phyloP scores from a whole-genome alignment of 2,113 vertebrate species.

The Phainopepla nitens region DNA sequence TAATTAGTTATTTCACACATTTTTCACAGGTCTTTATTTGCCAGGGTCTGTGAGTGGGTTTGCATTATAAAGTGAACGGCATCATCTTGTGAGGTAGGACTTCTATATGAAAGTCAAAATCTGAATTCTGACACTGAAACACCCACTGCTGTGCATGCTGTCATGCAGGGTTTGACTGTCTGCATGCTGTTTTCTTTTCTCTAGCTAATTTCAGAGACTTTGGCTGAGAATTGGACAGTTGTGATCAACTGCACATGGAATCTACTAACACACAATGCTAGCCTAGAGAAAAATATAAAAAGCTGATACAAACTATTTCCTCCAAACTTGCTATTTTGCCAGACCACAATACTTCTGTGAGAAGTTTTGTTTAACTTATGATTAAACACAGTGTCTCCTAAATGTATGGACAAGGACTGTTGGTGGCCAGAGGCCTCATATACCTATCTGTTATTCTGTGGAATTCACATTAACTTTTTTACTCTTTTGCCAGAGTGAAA shows the following conservation, averaged over 20 bases:
- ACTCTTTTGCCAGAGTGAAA: background rate
- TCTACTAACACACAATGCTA: background rate
- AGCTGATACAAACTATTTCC: rapidly evolving
- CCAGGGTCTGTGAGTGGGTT: background rate
- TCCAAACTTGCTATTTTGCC: background rate
- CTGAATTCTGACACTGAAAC: background rate
- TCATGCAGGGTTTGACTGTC: background rate
- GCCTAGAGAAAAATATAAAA: background rate
- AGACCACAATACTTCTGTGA: background rate
- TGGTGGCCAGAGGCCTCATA: background rate
- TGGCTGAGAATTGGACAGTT: background rate
- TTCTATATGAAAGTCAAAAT: background rate
- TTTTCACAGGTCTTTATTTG: background rate
- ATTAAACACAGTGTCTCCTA: background rate
- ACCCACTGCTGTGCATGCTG: background rate
- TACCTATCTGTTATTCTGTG: background rate
- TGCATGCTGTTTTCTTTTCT: background rate
- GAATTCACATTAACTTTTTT: background rate
- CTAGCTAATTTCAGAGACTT: background rate
- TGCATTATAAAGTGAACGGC: background rate
- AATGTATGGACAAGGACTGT: background rate
- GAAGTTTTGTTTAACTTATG: background rate
- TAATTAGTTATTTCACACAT: background rate
- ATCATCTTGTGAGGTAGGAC: background rate
- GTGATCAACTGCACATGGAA: background rate